Evolutionary conservation across 2,113 vertebrate species (phyloP).

Genomic region (Nothocercus julius): DNA sequence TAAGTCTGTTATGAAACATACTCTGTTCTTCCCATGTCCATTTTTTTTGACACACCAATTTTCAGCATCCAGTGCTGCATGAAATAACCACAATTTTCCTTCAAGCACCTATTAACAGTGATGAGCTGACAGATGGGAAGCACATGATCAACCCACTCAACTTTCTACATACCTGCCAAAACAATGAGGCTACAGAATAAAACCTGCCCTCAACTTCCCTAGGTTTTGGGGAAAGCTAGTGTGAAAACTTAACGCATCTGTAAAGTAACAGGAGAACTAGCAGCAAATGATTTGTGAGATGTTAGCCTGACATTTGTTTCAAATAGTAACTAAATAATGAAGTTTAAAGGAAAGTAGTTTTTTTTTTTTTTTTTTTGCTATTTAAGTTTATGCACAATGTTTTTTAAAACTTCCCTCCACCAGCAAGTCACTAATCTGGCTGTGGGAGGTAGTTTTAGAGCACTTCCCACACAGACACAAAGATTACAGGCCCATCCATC

Average conservation of each 20-base stretch:
- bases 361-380: constrained; percentile 23
- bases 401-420: constrained; percentile 13
- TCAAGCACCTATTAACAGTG: constrained; percentile 44
- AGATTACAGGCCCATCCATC: constrained; percentile 41
- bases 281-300: neutral
- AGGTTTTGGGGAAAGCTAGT: neutral
- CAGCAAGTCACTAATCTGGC: constrained; percentile 49
- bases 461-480: constrained; percentile 50
- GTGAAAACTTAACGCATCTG: neutral
- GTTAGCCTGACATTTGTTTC: constrained; percentile 22
- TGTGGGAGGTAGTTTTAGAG: constrained; percentile 49
- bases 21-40: constrained; percentile 26
- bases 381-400: constrained; percentile 32
- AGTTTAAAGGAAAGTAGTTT: neutral
- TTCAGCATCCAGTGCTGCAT: constrained; percentile 17
- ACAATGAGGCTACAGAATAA: constrained; percentile 5
- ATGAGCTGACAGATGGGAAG: constrained; percentile 52
- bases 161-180: constrained; percentile 36
- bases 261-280: neutral
- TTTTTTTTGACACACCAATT: constrained; percentile 43
- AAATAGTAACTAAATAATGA: constrained; percentile 6
- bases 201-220: neutral
- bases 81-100: constrained; percentile 53
- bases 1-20: neutral
- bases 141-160: constrained; percentile 35